Conservation (phyloP, 2,113 vertebrate species). For the Podarcis raffonei region DNA sequence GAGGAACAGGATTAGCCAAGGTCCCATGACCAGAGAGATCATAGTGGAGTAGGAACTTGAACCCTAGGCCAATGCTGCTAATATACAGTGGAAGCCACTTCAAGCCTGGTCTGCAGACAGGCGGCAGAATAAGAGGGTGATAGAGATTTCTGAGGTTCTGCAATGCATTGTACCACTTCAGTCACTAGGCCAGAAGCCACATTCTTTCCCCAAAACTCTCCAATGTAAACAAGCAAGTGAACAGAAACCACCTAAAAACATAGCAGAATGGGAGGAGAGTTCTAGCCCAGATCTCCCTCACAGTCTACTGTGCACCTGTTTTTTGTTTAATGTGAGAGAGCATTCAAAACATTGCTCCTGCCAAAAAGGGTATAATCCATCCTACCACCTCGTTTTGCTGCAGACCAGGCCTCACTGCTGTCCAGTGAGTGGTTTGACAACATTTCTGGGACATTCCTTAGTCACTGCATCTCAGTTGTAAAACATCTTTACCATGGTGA, state of each 20-base stretch:
- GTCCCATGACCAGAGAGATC: too few relatives aligned
- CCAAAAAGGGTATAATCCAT: neutral
- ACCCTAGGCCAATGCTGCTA: too few relatives aligned
- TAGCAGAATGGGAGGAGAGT: neutral
- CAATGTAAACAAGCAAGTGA: neutral
- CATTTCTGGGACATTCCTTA: neutral
- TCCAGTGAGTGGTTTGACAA: too few relatives aligned
- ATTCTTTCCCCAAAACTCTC: neutral
- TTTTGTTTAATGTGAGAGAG: neutral
- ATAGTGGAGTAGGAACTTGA: too few relatives aligned
- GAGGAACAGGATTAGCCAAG: too few relatives aligned
- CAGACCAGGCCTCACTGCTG: neutral
- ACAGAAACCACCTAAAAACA: neutral
- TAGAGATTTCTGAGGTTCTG: neutral
- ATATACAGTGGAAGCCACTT: neutral
- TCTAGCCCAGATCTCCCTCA: neutral
- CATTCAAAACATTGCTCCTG: neutral
- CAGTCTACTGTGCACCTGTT: neutral
- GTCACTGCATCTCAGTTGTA: neutral
- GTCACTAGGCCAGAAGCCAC: neutral
- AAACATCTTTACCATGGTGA: neutral
- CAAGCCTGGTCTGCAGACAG: neutral
- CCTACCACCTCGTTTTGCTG: neutral
- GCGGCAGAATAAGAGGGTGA: neutral
- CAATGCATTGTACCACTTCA: neutral